A percentile compares a stretch with the other conserved stretches of the same genome.
phyloP scores from a whole-genome alignment of 2,888 invertebrate species.

The Drosophila testacea region DNA sequence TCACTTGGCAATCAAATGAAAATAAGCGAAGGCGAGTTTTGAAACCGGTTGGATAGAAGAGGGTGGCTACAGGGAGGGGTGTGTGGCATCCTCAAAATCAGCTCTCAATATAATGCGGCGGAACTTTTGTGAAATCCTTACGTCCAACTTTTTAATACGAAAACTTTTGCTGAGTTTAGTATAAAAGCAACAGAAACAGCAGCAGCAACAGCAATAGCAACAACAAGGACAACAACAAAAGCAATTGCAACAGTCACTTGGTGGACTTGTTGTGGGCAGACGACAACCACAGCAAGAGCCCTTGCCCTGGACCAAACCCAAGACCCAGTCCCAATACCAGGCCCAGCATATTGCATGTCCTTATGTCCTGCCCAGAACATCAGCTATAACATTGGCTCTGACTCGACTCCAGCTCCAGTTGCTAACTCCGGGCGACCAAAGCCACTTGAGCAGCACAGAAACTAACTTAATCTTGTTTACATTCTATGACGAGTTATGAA shows the following conservation, averaged over 20 bases:
- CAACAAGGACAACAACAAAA: constrained; percentile 60
- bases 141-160: constrained; percentile 81
- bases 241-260: constrained; percentile 80
- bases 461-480: constrained; percentile 81
- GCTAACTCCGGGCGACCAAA: constrained; percentile 53
- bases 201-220: constrained; percentile 43
- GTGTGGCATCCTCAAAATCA: constrained; percentile 66
- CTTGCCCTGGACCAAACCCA: not conserved
- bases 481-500: constrained; percentile 82
- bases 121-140: constrained; percentile 80
- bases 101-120: constrained; percentile 79
- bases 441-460: constrained; percentile 79
- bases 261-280: constrained; percentile 77
- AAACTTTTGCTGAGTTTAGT: constrained; percentile 74
- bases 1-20: constrained; percentile 75
- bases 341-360: constrained; percentile 62
- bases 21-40: constrained; percentile 30
- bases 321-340: not conserved
- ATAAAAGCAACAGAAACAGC: constrained; percentile 62
- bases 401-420: constrained; percentile 21
- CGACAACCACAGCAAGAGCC: constrained; percentile 49
- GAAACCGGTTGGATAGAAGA: not conserved
- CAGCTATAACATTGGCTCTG: constrained; percentile 11
- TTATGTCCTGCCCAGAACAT: constrained; percentile 31
- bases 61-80: constrained; percentile 7